A percentile compares a stretch with the other conserved stretches of the same genome.
phyloP scores from a whole-genome alignment of 1,140 invertebrate species.

The Drosophila triauraria region DNA sequence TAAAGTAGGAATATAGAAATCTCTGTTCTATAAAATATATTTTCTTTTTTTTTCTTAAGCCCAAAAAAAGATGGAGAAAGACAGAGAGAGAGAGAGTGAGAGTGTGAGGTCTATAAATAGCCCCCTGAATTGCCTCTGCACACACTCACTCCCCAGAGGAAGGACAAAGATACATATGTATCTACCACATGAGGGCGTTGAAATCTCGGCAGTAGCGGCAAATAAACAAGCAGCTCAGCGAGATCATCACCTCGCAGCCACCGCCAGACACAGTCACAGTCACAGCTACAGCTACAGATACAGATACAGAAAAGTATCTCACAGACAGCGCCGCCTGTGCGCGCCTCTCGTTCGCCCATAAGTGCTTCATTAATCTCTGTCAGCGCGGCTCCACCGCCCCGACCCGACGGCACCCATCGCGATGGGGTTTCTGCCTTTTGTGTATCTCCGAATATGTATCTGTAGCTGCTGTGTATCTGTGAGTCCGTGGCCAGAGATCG shows the following conservation, averaged over 20 bases:
- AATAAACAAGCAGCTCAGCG: slow-evolving; percentile 38
- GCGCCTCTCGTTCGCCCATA: slow-evolving; percentile 70
- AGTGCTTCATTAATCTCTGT: slow-evolving; percentile 83
- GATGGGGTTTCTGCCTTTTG: neutral
- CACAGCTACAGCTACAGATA: slow-evolving; percentile 14
- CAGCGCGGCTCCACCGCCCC: slow-evolving; percentile 47
- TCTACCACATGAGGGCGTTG: slow-evolving; percentile 59
- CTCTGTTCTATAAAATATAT: neutral
- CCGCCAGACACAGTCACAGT: slow-evolving; percentile 29
- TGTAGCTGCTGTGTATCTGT: slow-evolving; percentile 6
- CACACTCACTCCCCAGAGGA: slow-evolving; percentile 12
- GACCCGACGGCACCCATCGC: neutral
- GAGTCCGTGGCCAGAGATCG: slow-evolving; percentile 35
- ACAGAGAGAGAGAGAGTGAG: slow-evolving; percentile 23
- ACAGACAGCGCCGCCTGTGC: slow-evolving; percentile 27
- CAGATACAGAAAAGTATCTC: slow-evolving; percentile 26
- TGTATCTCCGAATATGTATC: slow-evolving; percentile 10
- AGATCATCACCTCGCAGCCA: slow-evolving; percentile 59
- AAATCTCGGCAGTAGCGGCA: slow-evolving; percentile 62
- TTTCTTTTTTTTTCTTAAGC: neutral
- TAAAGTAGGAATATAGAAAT: neutral
- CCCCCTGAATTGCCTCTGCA: slow-evolving; percentile 33
- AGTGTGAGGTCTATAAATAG: slow-evolving; percentile 48
- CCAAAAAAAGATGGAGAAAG: slow-evolving; percentile 10
- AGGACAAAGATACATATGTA: slow-evolving; percentile 39